Base-by-base conservation (phyloP, 2,888 invertebrate genomes). In the Sarcophaga subvicina region DNA sequence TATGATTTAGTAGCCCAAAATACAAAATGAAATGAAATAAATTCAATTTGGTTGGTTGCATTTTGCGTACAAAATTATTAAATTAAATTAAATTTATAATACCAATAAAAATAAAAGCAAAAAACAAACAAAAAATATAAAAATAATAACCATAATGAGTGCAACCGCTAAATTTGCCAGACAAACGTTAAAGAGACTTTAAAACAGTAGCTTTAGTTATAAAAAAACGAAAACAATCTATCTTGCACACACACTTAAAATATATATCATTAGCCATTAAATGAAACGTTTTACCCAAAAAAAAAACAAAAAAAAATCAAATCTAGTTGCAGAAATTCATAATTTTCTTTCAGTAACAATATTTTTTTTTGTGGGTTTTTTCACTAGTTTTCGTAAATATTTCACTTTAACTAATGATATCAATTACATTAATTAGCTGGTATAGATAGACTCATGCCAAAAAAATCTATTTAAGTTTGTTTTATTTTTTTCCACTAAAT, bases 41-140 rank as follows among this genome's bases (percentile, higher is more conserved):
- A 79, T 87, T 87, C 87, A 88, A 87, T 88, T 88, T 85, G 90
- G 80, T 89, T 88, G 88, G 90, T 87, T 91, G 91, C 91, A 90
- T 91, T 89, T 91, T 90, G 91, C 91, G 91, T 91, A 91, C 90
- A 87, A 59, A 49, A 78, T 78, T 77, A 64, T 60, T 70, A 82
- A 82, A 77, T 77, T 62, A 81, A 63, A 66, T 37, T 49, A 49
- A 49, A 49, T 54, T 12, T 17, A 72, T 66, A 49, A 47, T 59
- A 66, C 11, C 8, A 75, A 83, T 77, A 70, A 80, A 76, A 73
- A 37, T 0, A 37, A 37, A 37, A 37, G 10, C 2, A 37, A 37
- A 37, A 8, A 37, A 37, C 8, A 10, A 37, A 37, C 10, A 37
- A 37, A 0, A 37, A 37, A 22, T 22, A 22, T 37, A 37, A 37